Evolutionary conservation across 2,113 vertebrate species (phyloP), one percentile per base, ranked within the genome.

Genomic region (Sinocyclocheilus anophthalmus): DNA sequence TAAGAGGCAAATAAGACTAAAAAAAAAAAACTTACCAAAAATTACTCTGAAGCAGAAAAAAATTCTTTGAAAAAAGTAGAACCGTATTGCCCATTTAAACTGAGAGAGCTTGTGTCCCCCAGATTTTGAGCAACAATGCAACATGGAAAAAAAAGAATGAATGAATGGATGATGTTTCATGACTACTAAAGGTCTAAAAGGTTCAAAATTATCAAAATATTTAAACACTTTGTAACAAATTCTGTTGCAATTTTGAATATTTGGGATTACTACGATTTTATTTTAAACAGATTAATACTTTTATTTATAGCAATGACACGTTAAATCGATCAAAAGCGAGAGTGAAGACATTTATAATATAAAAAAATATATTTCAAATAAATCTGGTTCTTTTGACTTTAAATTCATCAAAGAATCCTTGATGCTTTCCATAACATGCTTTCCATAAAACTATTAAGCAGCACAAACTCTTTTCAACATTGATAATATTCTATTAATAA

Each of bases 1-100:
- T 10, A 30, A 83, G 50, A 83, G 18, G 59, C 79, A 81, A 65
- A 81, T 30, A 65, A 81, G 77, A 80, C 55, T 3, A 79, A 65
- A 81, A 42, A 67, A 65, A 26, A 16, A 30, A 65, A 18, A 24
- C 30, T 50, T 22, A 42, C 10, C 22, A 24, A 12, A 12, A 61
- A 7, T 61, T 59, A 39, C 30, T 20, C 16, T 20, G 18, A 57
- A 20, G 13, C 48, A 37, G 65, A 39, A 45, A 45, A 5, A 6
- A 24, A n/a, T 75, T 5, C 11, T 13, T n/a, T 1, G 0, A 5
- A 75, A 75, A 42, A 48, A 75, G 39, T 5, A 48, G 72, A 48
- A 75, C 11, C 4, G 12, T 14, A 37, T 39, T 39, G 16, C 8
- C 7, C 3, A 4, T 39, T 39, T 9, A 39, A 72, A 72, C 69